Evolutionary conservation across 2,113 vertebrate genomes (phyloP).

Genomic region (Progne subis): DNA sequence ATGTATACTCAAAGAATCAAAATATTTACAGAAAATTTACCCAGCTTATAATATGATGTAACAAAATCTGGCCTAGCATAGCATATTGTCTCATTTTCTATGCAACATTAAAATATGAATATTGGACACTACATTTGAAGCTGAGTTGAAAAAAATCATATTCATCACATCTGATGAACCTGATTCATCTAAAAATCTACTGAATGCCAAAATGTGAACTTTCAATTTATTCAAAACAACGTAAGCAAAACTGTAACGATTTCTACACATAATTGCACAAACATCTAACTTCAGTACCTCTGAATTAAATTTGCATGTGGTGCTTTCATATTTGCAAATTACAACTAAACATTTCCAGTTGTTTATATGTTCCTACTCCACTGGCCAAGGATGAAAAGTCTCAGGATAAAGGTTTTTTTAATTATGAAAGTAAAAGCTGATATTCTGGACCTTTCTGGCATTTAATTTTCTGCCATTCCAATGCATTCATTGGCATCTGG

Average conservation of each 20-base stretch:
- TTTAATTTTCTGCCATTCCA: slow-evolving; percentile 58
- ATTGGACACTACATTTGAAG: background rate
- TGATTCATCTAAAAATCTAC: background rate
- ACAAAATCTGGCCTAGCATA: background rate
- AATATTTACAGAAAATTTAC: background rate
- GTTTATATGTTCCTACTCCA: background rate
- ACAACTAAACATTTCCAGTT: background rate
- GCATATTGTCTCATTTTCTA: background rate
- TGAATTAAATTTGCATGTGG: background rate
- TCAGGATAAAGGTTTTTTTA: background rate
- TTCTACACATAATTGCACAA: background rate
- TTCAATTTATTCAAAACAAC: background rate
- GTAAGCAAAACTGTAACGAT: background rate
- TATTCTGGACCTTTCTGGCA: background rate
- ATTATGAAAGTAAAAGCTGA: slow-evolving; percentile 50
- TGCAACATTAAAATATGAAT: background rate
- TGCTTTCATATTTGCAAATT: background rate
- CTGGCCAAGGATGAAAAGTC: slow-evolving; percentile 22
- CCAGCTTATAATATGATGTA: background rate
- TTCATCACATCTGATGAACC: background rate
- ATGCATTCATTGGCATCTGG: background rate
- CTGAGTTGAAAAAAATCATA: background rate
- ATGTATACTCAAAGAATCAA: background rate
- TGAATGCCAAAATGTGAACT: background rate
- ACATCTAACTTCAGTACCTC: background rate